phyloP scores from a whole-genome alignment of 1,140 invertebrate species.

The Caerostris extrusa region DNA sequence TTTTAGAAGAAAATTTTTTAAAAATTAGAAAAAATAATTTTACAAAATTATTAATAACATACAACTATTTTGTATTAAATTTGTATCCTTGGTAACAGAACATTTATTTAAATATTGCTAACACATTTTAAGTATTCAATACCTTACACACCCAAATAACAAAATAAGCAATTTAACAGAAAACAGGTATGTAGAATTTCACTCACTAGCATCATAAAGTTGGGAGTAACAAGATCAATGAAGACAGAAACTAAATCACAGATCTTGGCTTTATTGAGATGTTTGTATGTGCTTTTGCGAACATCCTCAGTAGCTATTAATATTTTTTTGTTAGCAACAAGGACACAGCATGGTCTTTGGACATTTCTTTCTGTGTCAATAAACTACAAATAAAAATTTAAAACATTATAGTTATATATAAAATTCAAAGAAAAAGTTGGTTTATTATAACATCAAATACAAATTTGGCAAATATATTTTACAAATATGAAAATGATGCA shows the following conservation, averaged over 20 bases:
- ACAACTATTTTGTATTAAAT: no score
- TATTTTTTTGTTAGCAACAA: slow-evolving; percentile 87
- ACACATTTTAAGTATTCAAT: no score
- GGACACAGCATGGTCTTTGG: slow-evolving; percentile 85
- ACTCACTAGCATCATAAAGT: slow-evolving; percentile 86
- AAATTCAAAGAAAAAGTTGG: background rate
- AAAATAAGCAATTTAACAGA: background rate
- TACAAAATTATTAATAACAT: no score
- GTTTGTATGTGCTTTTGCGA: slow-evolving; percentile 81
- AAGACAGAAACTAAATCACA: slow-evolving; percentile 80
- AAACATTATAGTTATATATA: background rate
- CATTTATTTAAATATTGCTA: no score
- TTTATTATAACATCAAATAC: background rate
- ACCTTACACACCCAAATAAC: no score
- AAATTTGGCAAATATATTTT: background rate
- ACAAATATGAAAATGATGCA: background rate
- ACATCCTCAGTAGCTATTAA: slow-evolving; percentile 86
- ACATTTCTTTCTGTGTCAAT: slow-evolving; percentile 79
- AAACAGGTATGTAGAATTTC: background rate
- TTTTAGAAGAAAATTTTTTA: no score
- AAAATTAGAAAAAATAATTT: no score
- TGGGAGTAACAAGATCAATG: slow-evolving; percentile 79
- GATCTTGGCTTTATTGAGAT: slow-evolving; percentile 81
- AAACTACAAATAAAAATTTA: slow-evolving; percentile 16
- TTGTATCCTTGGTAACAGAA: no score